A percentile compares a stretch with the other conserved stretches of the same genome.
phyloP scores from a whole-genome alignment of 1,140 invertebrate species.

The Paraescarpia echinospica region DNA sequence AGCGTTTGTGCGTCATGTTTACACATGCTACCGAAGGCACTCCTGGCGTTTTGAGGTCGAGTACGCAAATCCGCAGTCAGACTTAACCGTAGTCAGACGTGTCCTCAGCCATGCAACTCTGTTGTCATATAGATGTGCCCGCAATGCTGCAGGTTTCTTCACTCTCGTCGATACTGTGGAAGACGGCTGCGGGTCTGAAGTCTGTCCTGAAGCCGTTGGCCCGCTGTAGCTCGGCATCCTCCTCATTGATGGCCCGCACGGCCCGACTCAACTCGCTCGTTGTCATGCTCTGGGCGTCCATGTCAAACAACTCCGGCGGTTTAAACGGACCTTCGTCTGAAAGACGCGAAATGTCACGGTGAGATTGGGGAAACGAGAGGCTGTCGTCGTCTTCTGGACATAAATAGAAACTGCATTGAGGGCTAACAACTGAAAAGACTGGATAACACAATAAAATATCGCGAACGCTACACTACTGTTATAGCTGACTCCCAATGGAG shows the following conservation, averaged over 20 bases:
- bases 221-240: background rate
- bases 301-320: background rate
- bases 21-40: background rate
- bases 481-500: too few species aligned
- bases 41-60: background rate
- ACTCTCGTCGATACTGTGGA: background rate
- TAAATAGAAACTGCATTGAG: too few species aligned
- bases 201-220: background rate
- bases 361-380: background rate
- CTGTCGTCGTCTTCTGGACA: background rate
- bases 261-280: background rate
- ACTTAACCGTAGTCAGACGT: background rate
- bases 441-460: too few species aligned
- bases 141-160: background rate
- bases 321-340: background rate
- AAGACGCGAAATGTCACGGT: background rate
- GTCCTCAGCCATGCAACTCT: background rate
- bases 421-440: too few species aligned
- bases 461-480: too few species aligned
- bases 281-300: background rate
- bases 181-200: background rate
- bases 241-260: background rate
- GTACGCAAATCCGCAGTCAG: background rate
- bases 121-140: background rate
- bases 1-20: background rate